These are phyloP conservation scores for Scaptomyza cyrtandrae DNA, from an alignment of 2,888 invertebrate genomes.

Conservation along the genomic window DNA sequence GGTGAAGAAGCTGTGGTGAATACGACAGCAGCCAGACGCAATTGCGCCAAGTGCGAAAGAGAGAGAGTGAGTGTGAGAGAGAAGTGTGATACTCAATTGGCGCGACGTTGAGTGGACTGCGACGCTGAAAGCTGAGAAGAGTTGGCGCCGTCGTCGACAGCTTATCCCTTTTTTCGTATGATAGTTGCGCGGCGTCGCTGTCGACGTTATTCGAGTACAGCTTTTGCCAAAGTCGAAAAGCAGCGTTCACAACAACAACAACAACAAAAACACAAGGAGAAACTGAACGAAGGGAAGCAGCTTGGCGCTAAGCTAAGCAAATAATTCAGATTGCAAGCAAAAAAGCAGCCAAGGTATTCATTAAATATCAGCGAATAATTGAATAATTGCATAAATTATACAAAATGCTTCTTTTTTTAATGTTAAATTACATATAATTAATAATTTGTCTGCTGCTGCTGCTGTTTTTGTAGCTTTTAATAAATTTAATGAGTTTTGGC, in stretches of 20 bases:
- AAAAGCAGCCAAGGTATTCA: conserved; percentile 9
- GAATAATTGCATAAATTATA: conserved; percentile 58
- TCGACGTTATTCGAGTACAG: conserved; percentile 4
- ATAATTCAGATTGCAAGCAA: conserved; percentile 17
- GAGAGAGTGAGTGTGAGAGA: no score
- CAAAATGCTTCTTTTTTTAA: conserved; percentile 54
- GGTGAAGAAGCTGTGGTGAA: neutral
- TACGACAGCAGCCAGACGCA: conserved; percentile 26
- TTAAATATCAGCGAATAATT: conserved; percentile 53
- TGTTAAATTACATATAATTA: no score
- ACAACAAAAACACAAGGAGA: neutral
- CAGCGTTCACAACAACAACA: neutral
- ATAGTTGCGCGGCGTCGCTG: conserved; percentile 36
- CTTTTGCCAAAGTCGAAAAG: conserved; percentile 22
- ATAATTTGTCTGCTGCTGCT: conserved; percentile 36
- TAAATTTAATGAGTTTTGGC: conserved; percentile 46
- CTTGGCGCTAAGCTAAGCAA: conserved; percentile 3
- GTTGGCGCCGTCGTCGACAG: conserved; percentile 49
- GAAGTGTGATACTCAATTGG: conserved; percentile 43
- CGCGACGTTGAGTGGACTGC: conserved; percentile 35
- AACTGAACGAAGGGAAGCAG: neutral
- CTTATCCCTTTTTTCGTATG: conserved; percentile 52
- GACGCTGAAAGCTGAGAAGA: conserved; percentile 36
- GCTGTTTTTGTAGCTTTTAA: conserved; percentile 13
- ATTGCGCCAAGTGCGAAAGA: conserved; percentile 7